Evolutionary conservation across 1,140 invertebrate species (phyloP), one percentile per base, ranked within the genome.

Genomic region (Trichomalopsis sarcophagae): DNA sequence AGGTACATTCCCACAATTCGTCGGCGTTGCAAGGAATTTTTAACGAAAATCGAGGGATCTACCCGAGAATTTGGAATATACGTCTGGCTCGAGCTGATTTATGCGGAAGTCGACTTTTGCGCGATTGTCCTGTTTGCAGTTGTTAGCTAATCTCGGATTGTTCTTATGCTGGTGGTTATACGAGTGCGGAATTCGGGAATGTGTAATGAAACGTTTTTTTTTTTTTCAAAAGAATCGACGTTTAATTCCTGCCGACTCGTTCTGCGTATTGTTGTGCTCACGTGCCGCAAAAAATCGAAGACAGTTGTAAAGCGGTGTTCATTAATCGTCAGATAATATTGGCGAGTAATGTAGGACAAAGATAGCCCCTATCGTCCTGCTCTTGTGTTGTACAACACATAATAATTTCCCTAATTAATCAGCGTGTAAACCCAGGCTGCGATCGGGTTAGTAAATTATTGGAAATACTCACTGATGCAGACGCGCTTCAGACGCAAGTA

Each of bases 381-480:
- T 74, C 14, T 74, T 74, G 40, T 33, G 14, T 74, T 36, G 71
- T 74, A 36, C 10, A 36, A 21, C 33, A 21, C 71, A 23, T 27
- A 74, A 74, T 36, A 74, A 74, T 40, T 33, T 74, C 30, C 40
- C 27, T 27, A 74, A 74, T 74, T 74, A 74, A 74, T 74, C 71
- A 74, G 71, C 30, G n/a, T 74, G 71, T 30, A 17, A 74, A 74
- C 33, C 13, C 27, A 17, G 9, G 14, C 27, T 74, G 40, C 14
- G 14, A n/a, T 33, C 1, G 71, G 13, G 6, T 69, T 69, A 6
- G 23, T 27, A 23, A 69, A 69, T 69, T 27, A 55, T 55, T 55
- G 50, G 50, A 55, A 55, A 55, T 2, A 17, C 21, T 55, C 2
- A 21, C 50, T 55, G 50, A 14, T 55, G 50, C 40, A 44, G 40